Conservation (phyloP, 2,797 vertebrate genomes). For the Martes flavigula region DNA sequence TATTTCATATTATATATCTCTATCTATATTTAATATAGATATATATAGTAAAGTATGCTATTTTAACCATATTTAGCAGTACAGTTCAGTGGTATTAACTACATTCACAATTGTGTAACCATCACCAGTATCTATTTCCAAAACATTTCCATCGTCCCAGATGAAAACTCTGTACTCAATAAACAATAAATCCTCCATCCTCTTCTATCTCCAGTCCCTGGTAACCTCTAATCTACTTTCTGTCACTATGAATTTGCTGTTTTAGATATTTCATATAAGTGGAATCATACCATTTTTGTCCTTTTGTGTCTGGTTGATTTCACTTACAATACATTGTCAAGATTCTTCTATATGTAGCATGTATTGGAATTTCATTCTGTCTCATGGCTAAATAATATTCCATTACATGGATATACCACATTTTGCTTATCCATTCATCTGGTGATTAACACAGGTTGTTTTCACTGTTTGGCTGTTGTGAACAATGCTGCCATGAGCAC, state of each 20-base stretch:
- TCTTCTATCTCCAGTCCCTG: not conserved
- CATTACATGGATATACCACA: not conserved
- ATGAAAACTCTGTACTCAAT: not conserved
- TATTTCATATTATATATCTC: not conserved
- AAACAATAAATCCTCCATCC: not conserved
- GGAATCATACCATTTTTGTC: not conserved
- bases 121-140: not conserved
- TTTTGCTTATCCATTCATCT: not conserved
- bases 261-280: not conserved
- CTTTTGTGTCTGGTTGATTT: not conserved
- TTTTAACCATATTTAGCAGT: not conserved
- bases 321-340: not conserved
- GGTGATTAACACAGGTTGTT: not conserved
- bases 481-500: not conserved
- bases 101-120: not conserved
- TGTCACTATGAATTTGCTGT: not conserved
- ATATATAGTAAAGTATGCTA: not conserved
- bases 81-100: not conserved
- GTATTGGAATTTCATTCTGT: not conserved
- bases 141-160: not conserved
- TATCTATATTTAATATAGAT: not conserved
- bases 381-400: not conserved
- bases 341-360: not conserved
- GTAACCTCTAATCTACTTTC: not conserved
- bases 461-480: not conserved